Evolutionary conservation across 1,140 invertebrate species (phyloP).

Genomic region (Cotesia glomerata): DNA sequence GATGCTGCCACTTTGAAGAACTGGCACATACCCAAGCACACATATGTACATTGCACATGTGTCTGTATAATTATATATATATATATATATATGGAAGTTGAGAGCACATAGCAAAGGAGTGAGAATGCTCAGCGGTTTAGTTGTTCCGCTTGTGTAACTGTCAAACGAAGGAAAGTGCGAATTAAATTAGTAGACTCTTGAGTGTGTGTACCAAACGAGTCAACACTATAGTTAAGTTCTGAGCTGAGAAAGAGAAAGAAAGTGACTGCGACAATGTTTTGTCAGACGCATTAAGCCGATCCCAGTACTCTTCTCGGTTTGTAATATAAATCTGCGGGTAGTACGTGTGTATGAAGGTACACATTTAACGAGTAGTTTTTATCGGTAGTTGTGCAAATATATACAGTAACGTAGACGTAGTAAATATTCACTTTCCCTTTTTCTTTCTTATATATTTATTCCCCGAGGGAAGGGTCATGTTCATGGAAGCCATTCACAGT

Average conservation of each 20-base stretch:
- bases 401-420: background rate
- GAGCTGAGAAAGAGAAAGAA: too few relatives aligned
- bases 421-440: conserved; percentile 17
- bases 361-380: too few relatives aligned
- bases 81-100: too few relatives aligned
- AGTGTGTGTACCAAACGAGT: background rate
- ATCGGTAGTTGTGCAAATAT: background rate
- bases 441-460: conserved; percentile 8
- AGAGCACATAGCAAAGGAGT: background rate
- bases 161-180: conserved; percentile 5
- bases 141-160: conserved; percentile 9
- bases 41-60: background rate
- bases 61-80: background rate
- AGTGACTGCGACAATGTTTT: too few relatives aligned
- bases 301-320: background rate
- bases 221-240: background rate
- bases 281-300: too few relatives aligned
- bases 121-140: background rate
- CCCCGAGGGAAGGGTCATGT: conserved; percentile 38
- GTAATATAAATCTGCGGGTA: too few relatives aligned
- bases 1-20: background rate
- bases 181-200: background rate
- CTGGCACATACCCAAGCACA: conserved; percentile 11
- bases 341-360: too few relatives aligned
- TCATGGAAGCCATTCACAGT: conserved; percentile 53